Conservation (phyloP, 2,888 invertebrate genomes). For the Crossocerus cetratus region DNA sequence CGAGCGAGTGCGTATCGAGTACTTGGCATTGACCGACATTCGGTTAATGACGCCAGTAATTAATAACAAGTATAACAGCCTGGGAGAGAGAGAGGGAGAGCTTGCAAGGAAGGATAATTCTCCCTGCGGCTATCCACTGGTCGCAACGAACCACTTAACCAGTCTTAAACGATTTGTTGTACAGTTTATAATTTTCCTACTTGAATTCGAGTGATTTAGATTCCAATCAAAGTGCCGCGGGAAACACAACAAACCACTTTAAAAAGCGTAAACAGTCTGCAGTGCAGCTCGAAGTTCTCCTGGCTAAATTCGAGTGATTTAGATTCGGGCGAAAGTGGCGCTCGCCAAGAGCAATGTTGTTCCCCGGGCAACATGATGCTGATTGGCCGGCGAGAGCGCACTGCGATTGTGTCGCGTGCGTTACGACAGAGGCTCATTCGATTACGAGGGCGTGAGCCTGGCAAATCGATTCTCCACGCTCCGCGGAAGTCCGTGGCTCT, state of each 20-base stretch:
- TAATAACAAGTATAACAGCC: background rate
- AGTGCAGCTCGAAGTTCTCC: background rate
- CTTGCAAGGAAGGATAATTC: background rate
- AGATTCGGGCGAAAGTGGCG: background rate
- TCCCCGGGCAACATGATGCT: background rate
- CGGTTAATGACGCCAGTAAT: slow-evolving; percentile 14
- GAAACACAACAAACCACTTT: too few species aligned
- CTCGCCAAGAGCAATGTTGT: background rate
- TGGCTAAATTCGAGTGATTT: background rate
- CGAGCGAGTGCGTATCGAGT: background rate
- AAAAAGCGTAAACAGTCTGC: too few species aligned
- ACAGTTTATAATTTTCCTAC: too few species aligned
- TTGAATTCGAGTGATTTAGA: background rate
- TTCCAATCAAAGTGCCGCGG: background rate
- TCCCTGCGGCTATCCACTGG: background rate
- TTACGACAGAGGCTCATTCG: background rate
- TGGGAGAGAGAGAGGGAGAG: slow-evolving; percentile 3
- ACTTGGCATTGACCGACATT: slow-evolving; percentile 1
- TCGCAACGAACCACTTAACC: too few species aligned
- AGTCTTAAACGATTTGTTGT: too few species aligned
- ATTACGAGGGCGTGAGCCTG: slow-evolving; percentile 39
- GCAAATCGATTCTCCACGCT: slow-evolving; percentile 44
- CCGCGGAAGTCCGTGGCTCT: slow-evolving; percentile 14
- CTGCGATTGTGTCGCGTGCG: too few species aligned
- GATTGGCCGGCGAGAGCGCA: background rate